Evolutionary conservation across 2,797 vertebrate genomes (phyloP).

Genomic region (Phoxinus dragarum): DNA sequence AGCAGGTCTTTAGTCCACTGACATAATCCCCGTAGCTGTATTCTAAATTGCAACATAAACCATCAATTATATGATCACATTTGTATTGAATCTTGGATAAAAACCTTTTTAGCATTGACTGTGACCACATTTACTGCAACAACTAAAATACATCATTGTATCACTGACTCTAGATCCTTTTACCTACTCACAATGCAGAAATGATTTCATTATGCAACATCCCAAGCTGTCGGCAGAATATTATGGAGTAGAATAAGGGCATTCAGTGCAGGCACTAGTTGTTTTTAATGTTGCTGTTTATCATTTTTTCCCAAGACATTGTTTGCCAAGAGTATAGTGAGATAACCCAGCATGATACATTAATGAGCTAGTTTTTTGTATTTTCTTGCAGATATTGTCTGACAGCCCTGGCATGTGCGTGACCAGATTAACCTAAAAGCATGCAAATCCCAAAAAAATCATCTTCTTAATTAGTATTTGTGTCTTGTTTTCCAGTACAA

Average conservation of each 20-base stretch:
- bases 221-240: conserved; percentile 34
- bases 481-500: background rate
- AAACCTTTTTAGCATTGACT: background rate
- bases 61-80: background rate
- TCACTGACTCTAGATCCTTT: conserved; percentile 12
- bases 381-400: conserved; percentile 23
- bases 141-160: background rate
- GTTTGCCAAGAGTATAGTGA: conserved; percentile 29
- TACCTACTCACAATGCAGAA: conserved; percentile 25
- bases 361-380: conserved; percentile 36
- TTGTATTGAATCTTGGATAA: conserved; percentile 1
- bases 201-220: conserved; percentile 25
- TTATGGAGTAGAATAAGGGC: background rate
- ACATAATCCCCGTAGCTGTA: background rate
- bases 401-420: background rate
- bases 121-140: background rate
- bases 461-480: background rate
- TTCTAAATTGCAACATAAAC: background rate
- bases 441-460: background rate
- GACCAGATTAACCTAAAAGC: conserved; percentile 11
- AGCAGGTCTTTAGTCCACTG: background rate
- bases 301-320: conserved; percentile 33
- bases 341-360: conserved; percentile 27
- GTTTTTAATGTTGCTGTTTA: conserved; percentile 38
- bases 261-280: conserved; percentile 7